Base-by-base conservation (phyloP, 2,888 invertebrate genomes). In the Tromatobia lineatoria region DNA sequence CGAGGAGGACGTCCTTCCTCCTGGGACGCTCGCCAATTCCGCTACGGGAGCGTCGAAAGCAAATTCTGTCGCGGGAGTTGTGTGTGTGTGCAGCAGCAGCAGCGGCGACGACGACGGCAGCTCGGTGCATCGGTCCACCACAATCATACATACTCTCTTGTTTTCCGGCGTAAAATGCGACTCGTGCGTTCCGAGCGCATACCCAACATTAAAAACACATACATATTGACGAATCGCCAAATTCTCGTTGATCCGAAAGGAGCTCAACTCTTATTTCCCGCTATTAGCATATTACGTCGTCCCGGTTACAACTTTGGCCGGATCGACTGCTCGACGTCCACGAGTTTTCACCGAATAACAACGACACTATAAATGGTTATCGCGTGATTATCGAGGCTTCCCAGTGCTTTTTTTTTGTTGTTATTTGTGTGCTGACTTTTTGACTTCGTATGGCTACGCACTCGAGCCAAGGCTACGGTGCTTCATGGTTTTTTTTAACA, bases 1-100 rank as follows among this genome's bases (percentile, higher is more conserved):
- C 77, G 70, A 57, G 75, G 76, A 85, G 69, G 52, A 85, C 85
- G 87, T 87, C 87, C 83, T 85, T 85, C 88, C 88, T 87, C 87
- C 85, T 90, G 91, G 91, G 91, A 91, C 91, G 91, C 90, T 90
- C 87, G 90, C 88, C 88, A 89, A 89, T 89, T 91, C 85, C 83
- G 80, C 34, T 64, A 85, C 83, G 82, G 74, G 81, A 85, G 87
- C 86, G 85, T 87, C 84, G 84, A 78, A 80, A 78, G 54, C 74
- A 66, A 70, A 59, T 57, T 73, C 42, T 66, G 61, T 71, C 50
- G 38, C 66, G 66, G 57, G 52, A 23, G 20, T 29, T 57, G 79
- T 67, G 77, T 78, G 59, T 34, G 82, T 73, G 67, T 74, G 77
- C 80, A 71, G 52, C 66, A 67, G 86, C 84, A 75, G 82, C 81